Base-by-base conservation (phyloP, 2,797 vertebrate genomes). In the Channallabes apus region DNA sequence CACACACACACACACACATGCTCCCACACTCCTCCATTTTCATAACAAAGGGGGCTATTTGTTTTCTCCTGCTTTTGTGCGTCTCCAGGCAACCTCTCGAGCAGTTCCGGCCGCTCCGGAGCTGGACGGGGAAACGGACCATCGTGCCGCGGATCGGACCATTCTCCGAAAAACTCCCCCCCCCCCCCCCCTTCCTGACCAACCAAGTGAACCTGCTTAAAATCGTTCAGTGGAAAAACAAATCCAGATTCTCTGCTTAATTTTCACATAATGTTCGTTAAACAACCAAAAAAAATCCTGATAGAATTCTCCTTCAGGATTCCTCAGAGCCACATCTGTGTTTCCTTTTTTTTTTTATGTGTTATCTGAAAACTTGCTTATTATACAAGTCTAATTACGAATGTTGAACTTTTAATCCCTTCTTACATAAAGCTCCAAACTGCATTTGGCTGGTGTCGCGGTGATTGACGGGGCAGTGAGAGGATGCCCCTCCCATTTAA, bases 1-100 rank as follows among this genome's bases (percentile, higher is more conserved):
- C 91, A 38, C 87, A 80, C 77, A 90, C 91, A 89, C 91, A 92
- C 90, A 91, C 90, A 91, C 92, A 89, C 89, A 87, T 88, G 78
- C 89, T 90, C 91, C 91, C 90, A 89, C 92, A 89, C 91, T 91
- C 87, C 91, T 91, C 54, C 83, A 87, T 89, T 88, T 89, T 81
- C 84, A 87, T 86, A 84, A 89, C 86, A 84, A 87, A 89, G 86
- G 87, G 81, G 62, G 56, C 76, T 84, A 80, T 88, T 89, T 89
- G 87, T 90, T 88, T 90, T 88, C 76, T 51, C 80, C 87, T 83
- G 84, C 89, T 83, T 87, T 90, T 90, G 87, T 88, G 62, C 5
- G 86, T 90, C 83, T 88, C 89, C 84, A 83, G 87, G 89, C 89
- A 89, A 90, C 89, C 86, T 80, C 84, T 88, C 64, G 11, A 80